These are phyloP conservation scores for Lasioglossum baleicum DNA, from an alignment of 1,140 invertebrate genomes.

Conservation along the genomic window DNA sequence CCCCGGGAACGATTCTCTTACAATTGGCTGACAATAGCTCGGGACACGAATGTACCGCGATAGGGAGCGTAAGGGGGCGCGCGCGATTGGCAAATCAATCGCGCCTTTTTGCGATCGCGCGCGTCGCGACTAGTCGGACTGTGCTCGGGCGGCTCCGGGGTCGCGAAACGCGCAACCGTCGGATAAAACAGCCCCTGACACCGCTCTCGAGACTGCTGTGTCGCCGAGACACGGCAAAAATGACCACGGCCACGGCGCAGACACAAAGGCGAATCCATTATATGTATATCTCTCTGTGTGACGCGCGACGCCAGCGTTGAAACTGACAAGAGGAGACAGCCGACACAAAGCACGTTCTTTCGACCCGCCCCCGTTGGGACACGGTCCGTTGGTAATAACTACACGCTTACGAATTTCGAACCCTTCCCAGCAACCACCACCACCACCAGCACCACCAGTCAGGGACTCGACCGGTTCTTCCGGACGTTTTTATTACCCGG, in stretches of 20 bases:
- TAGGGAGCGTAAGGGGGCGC: too few species aligned
- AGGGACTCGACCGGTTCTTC: too few species aligned
- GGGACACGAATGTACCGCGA: background rate
- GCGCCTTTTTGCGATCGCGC: slow-evolving; percentile 26
- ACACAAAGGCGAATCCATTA: slow-evolving; percentile 50
- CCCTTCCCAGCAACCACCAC: too few species aligned
- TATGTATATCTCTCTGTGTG: slow-evolving; percentile 36
- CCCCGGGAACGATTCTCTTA: slow-evolving; percentile 8
- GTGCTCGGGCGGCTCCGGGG: too few species aligned
- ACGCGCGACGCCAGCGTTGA: slow-evolving; percentile 25
- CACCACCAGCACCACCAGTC: too few species aligned
- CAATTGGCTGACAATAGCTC: slow-evolving; percentile 21
- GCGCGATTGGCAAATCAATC: slow-evolving; percentile 39
- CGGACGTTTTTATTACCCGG: slow-evolving; percentile 9
- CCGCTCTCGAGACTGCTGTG: slow-evolving; percentile 11
- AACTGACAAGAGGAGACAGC: slow-evolving; percentile 45
- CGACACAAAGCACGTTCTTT: slow-evolving; percentile 54
- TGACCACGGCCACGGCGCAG: slow-evolving; percentile 25
- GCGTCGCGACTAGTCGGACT: background rate
- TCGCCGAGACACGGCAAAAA: slow-evolving; percentile 32
- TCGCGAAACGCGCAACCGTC: slow-evolving; percentile 29
- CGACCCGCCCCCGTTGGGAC: slow-evolving; percentile 32
- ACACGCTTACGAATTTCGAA: slow-evolving; percentile 25
- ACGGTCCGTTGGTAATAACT: slow-evolving; percentile 35
- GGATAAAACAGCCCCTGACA: slow-evolving; percentile 27